Evolutionary conservation across 2,888 invertebrate genomes (phyloP), one percentile per base, ranked within the genome.

Genomic region (Clusia tigrina): DNA sequence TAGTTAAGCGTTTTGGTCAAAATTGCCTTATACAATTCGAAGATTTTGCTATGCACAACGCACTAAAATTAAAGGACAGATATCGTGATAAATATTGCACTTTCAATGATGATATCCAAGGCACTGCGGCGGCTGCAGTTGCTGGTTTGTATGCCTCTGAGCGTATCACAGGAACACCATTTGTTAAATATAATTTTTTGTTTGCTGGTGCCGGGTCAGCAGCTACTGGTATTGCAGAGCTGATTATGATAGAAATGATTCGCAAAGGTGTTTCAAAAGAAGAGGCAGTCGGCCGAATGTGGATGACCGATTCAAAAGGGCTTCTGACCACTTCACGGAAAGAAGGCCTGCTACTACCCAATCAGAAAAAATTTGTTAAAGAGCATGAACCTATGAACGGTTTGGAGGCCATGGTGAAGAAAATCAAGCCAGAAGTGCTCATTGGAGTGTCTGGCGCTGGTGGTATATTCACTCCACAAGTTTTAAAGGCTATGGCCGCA

Each of bases 61-160:
- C 99, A n/a, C 97, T 96, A 84, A 89, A 94, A 53, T 89, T 98
- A 68, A 85, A 99, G 63, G 92, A 93, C 77, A 95, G 93, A 84
- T 99, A 97, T 85, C 88, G 95, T 65, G 86, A 92, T 77, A 88
- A 89, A 69, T 98, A 96, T 83, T 98, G 98, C 84, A 97, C 97
- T 22, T 99, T 99, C 85, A 99, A 99, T 84, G 99, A 99, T 78
- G 99, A 99, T 79, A 99, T 99, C 78, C 98, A 98, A 84, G 96
- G 98, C 71, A 96, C 98, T 0, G 98, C 98, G 1, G 90, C 95
- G 25, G 98, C 98, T 0, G 96, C 95, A 6, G 94, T 98, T 2
- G 96, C 96, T 5, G 98, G 98, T 0, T 85, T 99, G 20, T 86
- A 82, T 58, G 83, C 84, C 10, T 81, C 83, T 1, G 78, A 79